Evolutionary conservation across 2,797 vertebrate genomes (phyloP).

Genomic region (Mus spretus): DNA sequence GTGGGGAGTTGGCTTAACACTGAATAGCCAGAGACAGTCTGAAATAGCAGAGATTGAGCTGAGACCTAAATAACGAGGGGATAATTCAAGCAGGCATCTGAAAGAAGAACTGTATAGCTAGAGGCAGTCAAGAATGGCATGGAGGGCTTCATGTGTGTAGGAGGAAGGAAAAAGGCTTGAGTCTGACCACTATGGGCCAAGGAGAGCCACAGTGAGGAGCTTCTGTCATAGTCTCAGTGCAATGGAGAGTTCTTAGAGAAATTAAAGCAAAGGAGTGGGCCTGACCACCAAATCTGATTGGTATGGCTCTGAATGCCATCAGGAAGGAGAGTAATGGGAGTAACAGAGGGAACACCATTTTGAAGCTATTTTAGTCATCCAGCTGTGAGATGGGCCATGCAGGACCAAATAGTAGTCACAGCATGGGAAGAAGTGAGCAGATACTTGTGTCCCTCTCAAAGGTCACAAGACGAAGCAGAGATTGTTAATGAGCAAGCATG

Average conservation of each 20-base stretch:
- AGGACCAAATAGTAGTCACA: neutral
- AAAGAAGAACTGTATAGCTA: neutral
- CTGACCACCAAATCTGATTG: neutral
- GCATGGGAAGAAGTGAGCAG: neutral
- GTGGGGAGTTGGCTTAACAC: neutral
- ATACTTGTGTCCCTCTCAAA: neutral
- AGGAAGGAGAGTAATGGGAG: neutral
- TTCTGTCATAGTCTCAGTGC: neutral
- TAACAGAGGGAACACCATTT: neutral
- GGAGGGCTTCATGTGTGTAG: neutral
- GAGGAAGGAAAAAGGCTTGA: neutral
- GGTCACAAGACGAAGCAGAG: neutral
- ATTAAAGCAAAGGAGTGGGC: neutral
- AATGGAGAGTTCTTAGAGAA: neutral
- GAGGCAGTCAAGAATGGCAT: neutral
- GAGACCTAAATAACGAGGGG: neutral
- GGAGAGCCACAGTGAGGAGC: neutral
- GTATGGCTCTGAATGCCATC: neutral
- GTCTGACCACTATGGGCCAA: too few species aligned
- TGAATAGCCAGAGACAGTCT: neutral
- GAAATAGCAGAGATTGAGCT: constrained; percentile 2
- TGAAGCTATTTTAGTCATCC: neutral
- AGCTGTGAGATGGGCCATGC: neutral
- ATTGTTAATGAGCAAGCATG: neutral
- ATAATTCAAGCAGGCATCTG: neutral